Evolutionary conservation across 1,140 invertebrate species (phyloP).

Genomic region (Aphidius ervi): DNA sequence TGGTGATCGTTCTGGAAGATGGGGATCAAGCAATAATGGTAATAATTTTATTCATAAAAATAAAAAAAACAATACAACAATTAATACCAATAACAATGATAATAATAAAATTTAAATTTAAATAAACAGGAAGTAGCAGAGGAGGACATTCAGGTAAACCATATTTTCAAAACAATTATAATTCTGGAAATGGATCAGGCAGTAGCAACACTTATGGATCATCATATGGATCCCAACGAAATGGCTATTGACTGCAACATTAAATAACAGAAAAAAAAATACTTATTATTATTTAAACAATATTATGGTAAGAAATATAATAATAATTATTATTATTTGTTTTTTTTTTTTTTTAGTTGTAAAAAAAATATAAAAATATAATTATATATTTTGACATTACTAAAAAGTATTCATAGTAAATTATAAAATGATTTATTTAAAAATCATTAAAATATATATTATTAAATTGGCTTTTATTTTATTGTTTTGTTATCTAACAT

Average conservation of each 20-base stretch:
- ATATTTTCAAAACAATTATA: constrained; percentile 37
- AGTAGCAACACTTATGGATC: constrained; percentile 28
- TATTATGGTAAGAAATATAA: neutral
- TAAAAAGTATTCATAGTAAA: too few relatives aligned
- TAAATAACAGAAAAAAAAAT: neutral
- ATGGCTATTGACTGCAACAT: constrained; percentile 38
- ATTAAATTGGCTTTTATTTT: too few relatives aligned
- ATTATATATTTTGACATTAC: too few relatives aligned
- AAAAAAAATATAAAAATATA: too few relatives aligned
- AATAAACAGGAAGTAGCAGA: constrained; percentile 29
- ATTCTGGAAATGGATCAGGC: constrained; percentile 26
- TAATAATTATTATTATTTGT: too few relatives aligned
- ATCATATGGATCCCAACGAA: constrained; percentile 40
- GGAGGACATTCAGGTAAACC: constrained; percentile 31
- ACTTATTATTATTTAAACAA: neutral
- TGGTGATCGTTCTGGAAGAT: constrained; percentile 32
- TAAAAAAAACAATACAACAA: too few relatives aligned
- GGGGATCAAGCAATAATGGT: constrained; percentile 17
- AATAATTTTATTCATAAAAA: too few relatives aligned
- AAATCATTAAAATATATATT: too few relatives aligned
- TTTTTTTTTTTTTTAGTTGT: too few relatives aligned
- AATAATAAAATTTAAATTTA: neutral
- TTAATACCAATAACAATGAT: neutral
- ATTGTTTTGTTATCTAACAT: too few relatives aligned
- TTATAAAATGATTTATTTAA: too few relatives aligned